Base-by-base conservation (phyloP, 2,113 vertebrate species). In the Emberiza fucata region DNA sequence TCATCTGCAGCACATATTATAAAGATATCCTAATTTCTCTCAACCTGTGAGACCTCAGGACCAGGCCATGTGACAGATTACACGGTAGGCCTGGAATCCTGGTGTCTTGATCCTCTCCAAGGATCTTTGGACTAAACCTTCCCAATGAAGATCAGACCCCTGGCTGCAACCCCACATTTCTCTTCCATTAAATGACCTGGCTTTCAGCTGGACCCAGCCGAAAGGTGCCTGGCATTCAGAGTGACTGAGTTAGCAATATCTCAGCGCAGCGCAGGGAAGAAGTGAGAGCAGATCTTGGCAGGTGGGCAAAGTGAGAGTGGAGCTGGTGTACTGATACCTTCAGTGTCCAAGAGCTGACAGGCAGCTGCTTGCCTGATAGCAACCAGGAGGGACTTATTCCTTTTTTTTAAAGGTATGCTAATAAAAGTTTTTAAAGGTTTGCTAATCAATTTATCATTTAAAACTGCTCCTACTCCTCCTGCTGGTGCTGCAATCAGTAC, bases 221-320 rank as follows among this genome's bases (percentile, higher is more conserved):
- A 16, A 71, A 17, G 7, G 20, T 47, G 22, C 10, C 23, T 65
- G 69, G 7, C 5, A 12, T 2, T 8, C 0, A 2, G 50, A 22
- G 24, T 19, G 21, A 48, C 29, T 0, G 0, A 16, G 21, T 1
- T 2, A 80, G 39, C 1, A 40, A 6, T 9, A 37, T 4, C 8
- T 50, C 48, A 33, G 42, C 12, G n/a, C 9, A 54, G 37, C 1
- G 7, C 42, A 82, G 39, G 0, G 6, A 72, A 29, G n/a, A 51
- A 42, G 7, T 27, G 48, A 59, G 28, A 37, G 2, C 1, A 76
- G 15, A 84, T 8, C 11, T 37, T 35, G 25, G 37, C 18, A 66
- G 51, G 19, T 23, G 42, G 12, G 16, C 12, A 75, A 19, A 40
- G 11, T 15, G 31, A 66, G 65, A 18, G 8, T 29, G 45, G 37